Percentiles rank a stretch among this genome's conserved stretches.
Conservation (phyloP, 2,113 vertebrate species). For the Argyrosomus japonicus region DNA sequence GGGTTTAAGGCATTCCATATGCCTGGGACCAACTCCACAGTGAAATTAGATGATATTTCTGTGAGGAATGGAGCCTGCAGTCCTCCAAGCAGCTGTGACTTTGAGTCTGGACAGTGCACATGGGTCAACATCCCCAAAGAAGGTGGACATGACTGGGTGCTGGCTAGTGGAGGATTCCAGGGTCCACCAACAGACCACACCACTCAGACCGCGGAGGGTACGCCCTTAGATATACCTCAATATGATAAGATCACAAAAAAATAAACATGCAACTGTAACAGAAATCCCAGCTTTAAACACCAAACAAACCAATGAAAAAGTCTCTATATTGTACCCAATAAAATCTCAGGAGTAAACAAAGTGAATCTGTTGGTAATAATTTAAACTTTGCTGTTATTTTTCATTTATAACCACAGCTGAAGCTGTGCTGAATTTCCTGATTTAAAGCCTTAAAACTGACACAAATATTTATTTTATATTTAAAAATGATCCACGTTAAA, state of each 20-base stretch:
- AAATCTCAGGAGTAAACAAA: neutral
- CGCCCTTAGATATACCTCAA: neutral
- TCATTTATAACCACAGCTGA: neutral
- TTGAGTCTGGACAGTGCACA: constrained; percentile 81
- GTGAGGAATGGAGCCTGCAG: constrained; percentile 70
- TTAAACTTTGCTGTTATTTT: neutral
- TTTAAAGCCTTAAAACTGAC: neutral
- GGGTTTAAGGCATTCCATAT: constrained; percentile 68
- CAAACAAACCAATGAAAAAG: neutral
- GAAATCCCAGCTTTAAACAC: neutral
- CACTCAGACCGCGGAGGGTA: constrained; percentile 77
- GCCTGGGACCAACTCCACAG: constrained; percentile 40
- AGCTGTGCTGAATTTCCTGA: neutral
- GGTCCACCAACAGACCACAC: constrained; percentile 77
- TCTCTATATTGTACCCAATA: neutral
- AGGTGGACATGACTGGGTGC: constrained; percentile 75
- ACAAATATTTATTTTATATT: no score
- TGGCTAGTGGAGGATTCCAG: constrained; percentile 66
- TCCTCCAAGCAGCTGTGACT: constrained; percentile 80
- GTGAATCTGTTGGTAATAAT: neutral
- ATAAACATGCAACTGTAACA: neutral
- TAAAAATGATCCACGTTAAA: neutral
- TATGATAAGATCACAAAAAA: neutral
- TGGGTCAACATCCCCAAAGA: constrained; percentile 73
- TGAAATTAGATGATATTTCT: constrained; percentile 81